Evolutionary conservation across 2,113 vertebrate genomes (phyloP), one percentile per base, ranked within the genome.

Genomic region (Pachycephala philippinensis): DNA sequence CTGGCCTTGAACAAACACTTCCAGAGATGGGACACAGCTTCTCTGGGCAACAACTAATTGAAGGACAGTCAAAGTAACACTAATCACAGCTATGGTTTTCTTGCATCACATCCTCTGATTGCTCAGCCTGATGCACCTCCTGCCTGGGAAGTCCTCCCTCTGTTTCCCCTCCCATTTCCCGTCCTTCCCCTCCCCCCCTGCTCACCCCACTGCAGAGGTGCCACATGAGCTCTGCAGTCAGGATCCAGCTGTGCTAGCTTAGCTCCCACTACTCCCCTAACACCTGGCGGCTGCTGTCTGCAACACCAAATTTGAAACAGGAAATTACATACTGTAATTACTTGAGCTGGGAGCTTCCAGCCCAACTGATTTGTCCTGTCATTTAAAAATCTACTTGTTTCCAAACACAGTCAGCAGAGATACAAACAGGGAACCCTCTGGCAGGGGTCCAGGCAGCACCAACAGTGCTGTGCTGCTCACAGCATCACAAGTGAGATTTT

Each of bases 211-310:
- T 16, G 39, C 54, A 24, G 47, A 82, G 31, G 52, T 11, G 20
- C 69, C 24, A 0, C 7, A 16, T 0, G 0, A 15, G 31, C 28
- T 39, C 57, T 33, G 35, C 2, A 4, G 33, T 3, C 13, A 1
- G 64, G 76, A 24, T 49, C 71, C 40, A 10, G 24, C 68, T 30
- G 30, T 18, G 35, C 64, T 4, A 28, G 6, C 16, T 37, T 5
- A 49, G 50, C 35, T 53, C 42, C 64, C 6, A 3, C 39, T 59
- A 0, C 4, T 59, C 74, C 69, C 28, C 0, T 15, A 18, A 22
- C 2, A 1, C 52, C 83, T 23, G 15, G 28, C 40, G 70, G 7
- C 6, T 30, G 35, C 5, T 33, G 31, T 21, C 56, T 44, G 7
- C 19, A 17, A 9, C 27, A 24, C 69, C 37, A 53, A 8, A 5